Conservation (phyloP, 1,140 invertebrate genomes). For the Drosophila nasuta region DNA sequence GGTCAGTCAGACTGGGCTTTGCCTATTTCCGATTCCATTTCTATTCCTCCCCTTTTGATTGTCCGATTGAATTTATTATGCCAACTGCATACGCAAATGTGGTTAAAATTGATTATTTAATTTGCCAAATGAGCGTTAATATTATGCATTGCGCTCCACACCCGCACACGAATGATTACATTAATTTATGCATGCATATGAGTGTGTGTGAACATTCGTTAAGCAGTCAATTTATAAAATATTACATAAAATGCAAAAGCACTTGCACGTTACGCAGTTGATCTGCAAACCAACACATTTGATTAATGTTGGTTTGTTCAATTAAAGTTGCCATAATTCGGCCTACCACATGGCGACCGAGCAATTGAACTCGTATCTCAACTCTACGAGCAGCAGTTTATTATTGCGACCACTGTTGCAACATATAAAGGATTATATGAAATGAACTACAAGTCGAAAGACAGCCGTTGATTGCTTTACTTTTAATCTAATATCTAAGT, state of each 20-base stretch:
- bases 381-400: slow-evolving; percentile 11
- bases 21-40: slow-evolving; percentile 4
- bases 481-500: slow-evolving; percentile 1
- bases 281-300: slow-evolving; percentile 31
- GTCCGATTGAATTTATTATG: slow-evolving; percentile 69
- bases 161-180: neutral
- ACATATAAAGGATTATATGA: neutral
- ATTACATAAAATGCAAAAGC: slow-evolving; percentile 25
- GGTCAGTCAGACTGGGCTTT: slow-evolving; percentile 7
- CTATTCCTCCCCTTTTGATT: neutral
- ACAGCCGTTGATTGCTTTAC: neutral
- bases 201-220: slow-evolving; percentile 4
- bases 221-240: slow-evolving; percentile 71
- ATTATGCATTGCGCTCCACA: slow-evolving; percentile 52
- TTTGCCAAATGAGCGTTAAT: slow-evolving; percentile 71
- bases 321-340: slow-evolving; percentile 76
- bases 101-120: slow-evolving; percentile 79
- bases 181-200: neutral
- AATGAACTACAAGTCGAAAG: neutral
- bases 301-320: slow-evolving; percentile 77
- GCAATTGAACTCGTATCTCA: slow-evolving; percentile 36
- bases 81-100: slow-evolving; percentile 64
- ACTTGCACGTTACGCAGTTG: slow-evolving; percentile 23
- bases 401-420: neutral
- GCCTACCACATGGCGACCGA: slow-evolving; percentile 47